phyloP scores from a whole-genome alignment of 2,113 vertebrate genomes.

The Orientallactaga bullata region DNA sequence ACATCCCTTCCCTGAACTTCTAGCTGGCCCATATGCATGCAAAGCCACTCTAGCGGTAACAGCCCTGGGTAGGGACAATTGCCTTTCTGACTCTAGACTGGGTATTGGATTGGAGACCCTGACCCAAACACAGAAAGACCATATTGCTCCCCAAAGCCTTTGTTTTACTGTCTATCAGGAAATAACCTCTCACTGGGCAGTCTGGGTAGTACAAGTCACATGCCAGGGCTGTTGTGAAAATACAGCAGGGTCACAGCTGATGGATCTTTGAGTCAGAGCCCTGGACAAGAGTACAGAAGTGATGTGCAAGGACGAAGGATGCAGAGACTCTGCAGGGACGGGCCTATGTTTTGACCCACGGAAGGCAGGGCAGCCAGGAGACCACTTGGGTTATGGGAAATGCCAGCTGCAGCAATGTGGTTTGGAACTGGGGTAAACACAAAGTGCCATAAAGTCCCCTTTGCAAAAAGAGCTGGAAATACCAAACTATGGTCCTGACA shows the following conservation, averaged over 20 bases:
- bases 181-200: background rate
- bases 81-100: background rate
- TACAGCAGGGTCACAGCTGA: background rate
- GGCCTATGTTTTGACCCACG: background rate
- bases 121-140: background rate
- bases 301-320: background rate
- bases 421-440: background rate
- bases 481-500: background rate
- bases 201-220: background rate
- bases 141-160: background rate
- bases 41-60: no score
- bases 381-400: background rate
- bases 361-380: background rate
- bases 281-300: background rate
- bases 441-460: background rate
- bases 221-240: background rate
- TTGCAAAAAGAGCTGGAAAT: background rate
- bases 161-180: background rate
- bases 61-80: background rate
- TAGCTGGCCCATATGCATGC: background rate
- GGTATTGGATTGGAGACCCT: background rate
- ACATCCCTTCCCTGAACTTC: background rate
- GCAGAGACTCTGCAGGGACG: background rate
- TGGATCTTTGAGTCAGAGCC: background rate
- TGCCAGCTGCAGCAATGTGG: rapidly evolving